A percentile compares a stretch with the other conserved stretches of the same genome.
phyloP scores from a whole-genome alignment of 2,797 vertebrate genomes.

The Acanthurus tractus region DNA sequence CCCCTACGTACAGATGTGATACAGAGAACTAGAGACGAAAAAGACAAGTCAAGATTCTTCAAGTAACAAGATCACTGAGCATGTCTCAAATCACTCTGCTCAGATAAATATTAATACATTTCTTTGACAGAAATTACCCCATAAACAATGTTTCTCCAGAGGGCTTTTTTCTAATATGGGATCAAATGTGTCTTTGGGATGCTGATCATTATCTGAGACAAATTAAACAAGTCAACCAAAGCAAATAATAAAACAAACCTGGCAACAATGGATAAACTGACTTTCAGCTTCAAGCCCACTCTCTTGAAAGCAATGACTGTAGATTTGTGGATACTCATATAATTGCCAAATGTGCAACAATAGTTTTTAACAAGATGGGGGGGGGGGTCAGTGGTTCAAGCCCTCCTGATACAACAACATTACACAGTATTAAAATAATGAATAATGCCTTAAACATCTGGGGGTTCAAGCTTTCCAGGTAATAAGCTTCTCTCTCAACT shows the following conservation, averaged over 20 bases:
- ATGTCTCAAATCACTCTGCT: slow-evolving; percentile 7
- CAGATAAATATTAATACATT: slow-evolving; percentile 18
- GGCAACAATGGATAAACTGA: slow-evolving; percentile 8
- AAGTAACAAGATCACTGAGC: slow-evolving; percentile 1
- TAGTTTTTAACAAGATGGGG: background rate
- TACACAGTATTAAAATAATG: background rate
- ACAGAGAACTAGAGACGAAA: background rate
- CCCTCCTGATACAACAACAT: background rate
- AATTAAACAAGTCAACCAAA: slow-evolving; percentile 29
- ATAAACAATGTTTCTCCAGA: slow-evolving; percentile 30
- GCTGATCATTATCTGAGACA: slow-evolving; percentile 29
- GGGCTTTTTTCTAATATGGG: slow-evolving; percentile 28
- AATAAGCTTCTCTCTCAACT: background rate
- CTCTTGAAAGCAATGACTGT: background rate
- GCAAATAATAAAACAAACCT: slow-evolving; percentile 30
- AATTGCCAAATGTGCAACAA: background rate
- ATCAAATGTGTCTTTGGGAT: slow-evolving; percentile 35
- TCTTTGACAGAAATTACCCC: slow-evolving; percentile 25
- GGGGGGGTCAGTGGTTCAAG: background rate
- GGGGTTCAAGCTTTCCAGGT: background rate
- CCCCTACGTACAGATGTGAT: background rate
- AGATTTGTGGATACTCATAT: background rate
- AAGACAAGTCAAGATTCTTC: slow-evolving; percentile 1
- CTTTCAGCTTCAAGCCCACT: slow-evolving; percentile 10
- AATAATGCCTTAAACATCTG: background rate